A percentile compares a stretch with the other conserved stretches of the same genome.
These are phyloP conservation scores for Platycheirus albimanus DNA, from an alignment of 2,888 invertebrate genomes.

Conservation along the genomic window DNA sequence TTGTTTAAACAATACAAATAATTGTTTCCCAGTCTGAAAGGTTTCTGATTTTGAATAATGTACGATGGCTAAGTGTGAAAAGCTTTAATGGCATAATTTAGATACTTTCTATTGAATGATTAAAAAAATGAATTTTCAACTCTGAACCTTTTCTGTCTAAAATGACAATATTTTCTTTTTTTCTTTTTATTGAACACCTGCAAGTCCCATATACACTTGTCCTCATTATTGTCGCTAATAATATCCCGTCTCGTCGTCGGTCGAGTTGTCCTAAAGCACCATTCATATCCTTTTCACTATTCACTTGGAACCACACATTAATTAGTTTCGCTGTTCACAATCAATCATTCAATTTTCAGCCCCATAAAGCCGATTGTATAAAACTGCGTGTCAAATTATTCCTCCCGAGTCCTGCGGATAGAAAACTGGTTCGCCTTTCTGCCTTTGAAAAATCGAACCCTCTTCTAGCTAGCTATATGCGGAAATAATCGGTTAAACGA, in stretches of 20 bases:
- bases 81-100: too few relatives aligned
- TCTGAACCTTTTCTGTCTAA: too few relatives aligned
- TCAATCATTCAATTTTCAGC: constrained; percentile 82
- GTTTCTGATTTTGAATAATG: too few relatives aligned
- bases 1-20: too few relatives aligned
- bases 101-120: too few relatives aligned
- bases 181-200: constrained; percentile 30
- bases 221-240: neutral
- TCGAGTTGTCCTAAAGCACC: neutral
- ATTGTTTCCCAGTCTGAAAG: neutral
- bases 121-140: too few relatives aligned
- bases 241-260: neutral
- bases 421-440: constrained; percentile 46
- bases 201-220: constrained; percentile 5
- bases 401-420: constrained; percentile 49
- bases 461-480: constrained; percentile 42
- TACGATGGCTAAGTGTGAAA: too few relatives aligned
- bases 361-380: constrained; percentile 78
- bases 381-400: constrained; percentile 55
- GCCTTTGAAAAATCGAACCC: constrained; percentile 45
- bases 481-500: constrained; percentile 70
- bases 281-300: constrained; percentile 62
- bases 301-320: constrained; percentile 77
- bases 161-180: too few relatives aligned
- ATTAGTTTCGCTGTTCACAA: constrained; percentile 81